These are phyloP conservation scores for Buathra laborator DNA, from an alignment of 2,888 invertebrate genomes.

Conservation along the genomic window DNA sequence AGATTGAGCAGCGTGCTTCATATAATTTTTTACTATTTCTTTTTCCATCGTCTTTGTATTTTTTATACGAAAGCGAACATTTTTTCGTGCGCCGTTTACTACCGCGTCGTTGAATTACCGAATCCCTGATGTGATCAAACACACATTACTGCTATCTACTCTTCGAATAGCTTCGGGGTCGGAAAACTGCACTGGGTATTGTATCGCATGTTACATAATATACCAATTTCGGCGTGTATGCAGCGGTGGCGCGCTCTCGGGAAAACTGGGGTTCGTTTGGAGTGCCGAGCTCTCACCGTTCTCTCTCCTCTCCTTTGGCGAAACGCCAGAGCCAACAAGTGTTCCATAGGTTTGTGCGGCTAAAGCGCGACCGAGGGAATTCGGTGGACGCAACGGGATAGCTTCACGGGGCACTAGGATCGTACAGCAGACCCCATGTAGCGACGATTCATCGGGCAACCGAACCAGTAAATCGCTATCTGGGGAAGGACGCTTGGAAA, in stretches of 20 bases:
- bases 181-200: background rate
- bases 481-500: slow-evolving; percentile 55
- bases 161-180: background rate
- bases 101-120: background rate
- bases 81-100: background rate
- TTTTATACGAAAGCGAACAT: background rate
- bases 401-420: slow-evolving; percentile 22
- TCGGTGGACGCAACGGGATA: slow-evolving; percentile 48
- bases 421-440: slow-evolving; percentile 36
- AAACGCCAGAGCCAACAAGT: slow-evolving; percentile 82
- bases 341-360: slow-evolving; percentile 75
- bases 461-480: slow-evolving; percentile 66
- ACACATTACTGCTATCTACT: background rate
- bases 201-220: slow-evolving; percentile 2
- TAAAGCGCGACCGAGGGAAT: slow-evolving; percentile 55
- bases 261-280: slow-evolving; percentile 20
- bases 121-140: background rate
- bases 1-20: slow-evolving; percentile 3
- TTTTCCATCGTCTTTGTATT: background rate
- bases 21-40: background rate
- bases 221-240: background rate
- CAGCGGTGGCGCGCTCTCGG: slow-evolving; percentile 28
- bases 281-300: slow-evolving; percentile 4
- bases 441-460: slow-evolving; percentile 61
- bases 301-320: slow-evolving; percentile 64